These are phyloP conservation scores for Latheticus oryzae DNA, from an alignment of 2,888 invertebrate species.

Conservation along the genomic window DNA sequence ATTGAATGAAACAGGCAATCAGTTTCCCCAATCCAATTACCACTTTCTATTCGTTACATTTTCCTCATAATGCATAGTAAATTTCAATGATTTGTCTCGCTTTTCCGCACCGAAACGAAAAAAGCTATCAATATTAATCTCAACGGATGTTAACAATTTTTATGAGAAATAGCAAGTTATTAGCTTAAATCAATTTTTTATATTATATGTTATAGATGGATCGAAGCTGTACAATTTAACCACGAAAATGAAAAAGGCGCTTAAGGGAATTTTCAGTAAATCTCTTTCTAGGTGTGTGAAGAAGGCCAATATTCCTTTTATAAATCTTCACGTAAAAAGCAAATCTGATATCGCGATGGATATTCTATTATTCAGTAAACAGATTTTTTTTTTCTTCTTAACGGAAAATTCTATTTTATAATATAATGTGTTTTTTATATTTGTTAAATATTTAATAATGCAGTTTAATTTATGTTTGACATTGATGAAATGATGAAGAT, in stretches of 20 bases:
- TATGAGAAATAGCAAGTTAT: no score
- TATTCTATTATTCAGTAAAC: constrained; percentile 36
- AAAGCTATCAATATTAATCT: neutral
- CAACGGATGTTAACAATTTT: no score
- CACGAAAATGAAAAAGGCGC: constrained; percentile 28
- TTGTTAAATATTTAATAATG: neutral
- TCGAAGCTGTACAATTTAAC: constrained; percentile 8
- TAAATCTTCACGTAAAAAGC: constrained; percentile 19
- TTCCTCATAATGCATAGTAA: neutral
- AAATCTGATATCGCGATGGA: constrained; percentile 20
- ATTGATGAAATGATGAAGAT: constrained; percentile 26
- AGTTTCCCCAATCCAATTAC: constrained; percentile 17
- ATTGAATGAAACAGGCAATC: constrained; percentile 10
- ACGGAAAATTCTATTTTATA: constrained; percentile 13
- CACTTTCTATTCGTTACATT: neutral
- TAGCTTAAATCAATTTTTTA: no score
- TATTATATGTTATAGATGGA: no score
- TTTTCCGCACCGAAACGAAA: no score
- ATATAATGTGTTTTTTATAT: constrained; percentile 19
- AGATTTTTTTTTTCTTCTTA: constrained; percentile 18
- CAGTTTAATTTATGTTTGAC: neutral
- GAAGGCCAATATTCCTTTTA: constrained; percentile 28
- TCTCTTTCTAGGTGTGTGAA: constrained; percentile 28
- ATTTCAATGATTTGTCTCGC: no score
- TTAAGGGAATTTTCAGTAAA: constrained; percentile 23